These are phyloP conservation scores for Zapus hudsonius DNA, from an alignment of 2,113 vertebrate genomes.

Conservation along the genomic window DNA sequence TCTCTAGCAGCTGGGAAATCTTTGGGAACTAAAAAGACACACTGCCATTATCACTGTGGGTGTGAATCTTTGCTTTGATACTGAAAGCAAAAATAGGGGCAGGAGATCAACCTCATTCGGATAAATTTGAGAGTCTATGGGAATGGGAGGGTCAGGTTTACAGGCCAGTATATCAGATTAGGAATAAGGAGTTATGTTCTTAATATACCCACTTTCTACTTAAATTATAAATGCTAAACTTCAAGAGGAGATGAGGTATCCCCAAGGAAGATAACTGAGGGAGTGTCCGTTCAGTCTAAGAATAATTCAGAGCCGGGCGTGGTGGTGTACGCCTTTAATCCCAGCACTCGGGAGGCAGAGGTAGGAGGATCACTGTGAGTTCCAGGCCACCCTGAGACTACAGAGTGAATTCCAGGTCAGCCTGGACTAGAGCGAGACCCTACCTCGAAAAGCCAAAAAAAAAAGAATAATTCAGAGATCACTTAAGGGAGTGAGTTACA, in stretches of 20 bases:
- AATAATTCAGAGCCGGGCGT: conserved; percentile 10
- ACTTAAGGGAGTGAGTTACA: background rate
- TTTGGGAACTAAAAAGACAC: background rate
- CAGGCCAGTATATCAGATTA: background rate
- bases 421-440: too few relatives aligned
- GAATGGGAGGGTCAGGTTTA: too few relatives aligned
- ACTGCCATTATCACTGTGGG: background rate
- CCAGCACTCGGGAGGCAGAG: too few relatives aligned
- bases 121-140: background rate
- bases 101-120: too few relatives aligned
- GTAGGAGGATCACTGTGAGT: too few relatives aligned
- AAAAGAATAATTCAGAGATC: conserved; percentile 10
- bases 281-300: background rate
- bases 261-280: background rate
- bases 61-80: conserved; percentile 4
- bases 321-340: too few relatives aligned
- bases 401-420: too few relatives aligned
- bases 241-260: background rate
- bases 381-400: too few relatives aligned
- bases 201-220: background rate
- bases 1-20: background rate
- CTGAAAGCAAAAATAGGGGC: background rate
- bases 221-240: background rate
- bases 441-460: too few relatives aligned
- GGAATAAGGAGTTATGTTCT: background rate